phyloP scores from a whole-genome alignment of 2,888 invertebrate species.

The Drosophila percnosoma region DNA sequence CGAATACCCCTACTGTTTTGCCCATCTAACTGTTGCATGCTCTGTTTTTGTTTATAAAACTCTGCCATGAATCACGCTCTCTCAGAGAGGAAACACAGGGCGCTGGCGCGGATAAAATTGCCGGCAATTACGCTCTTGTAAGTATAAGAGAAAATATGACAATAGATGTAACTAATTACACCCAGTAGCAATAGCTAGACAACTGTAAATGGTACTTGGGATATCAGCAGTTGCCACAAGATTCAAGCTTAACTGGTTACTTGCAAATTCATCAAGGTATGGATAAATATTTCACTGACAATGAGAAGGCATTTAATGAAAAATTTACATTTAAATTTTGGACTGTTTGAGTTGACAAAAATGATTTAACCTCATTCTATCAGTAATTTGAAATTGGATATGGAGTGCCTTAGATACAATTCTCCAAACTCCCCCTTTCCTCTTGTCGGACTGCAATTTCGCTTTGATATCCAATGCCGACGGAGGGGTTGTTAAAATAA shows the following conservation, averaged over 20 bases:
- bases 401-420: slow-evolving; percentile 11
- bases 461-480: slow-evolving; percentile 10
- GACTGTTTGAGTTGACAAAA: slow-evolving; percentile 23
- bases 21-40: slow-evolving; percentile 62
- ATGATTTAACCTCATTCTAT: slow-evolving; percentile 35
- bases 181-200: neutral
- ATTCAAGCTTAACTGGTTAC: neutral
- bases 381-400: slow-evolving; percentile 59
- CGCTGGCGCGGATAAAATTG: slow-evolving; percentile 59
- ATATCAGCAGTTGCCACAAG: slow-evolving; percentile 5
- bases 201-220: slow-evolving; percentile 8
- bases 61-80: neutral
- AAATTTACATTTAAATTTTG: neutral
- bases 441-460: neutral
- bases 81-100: neutral
- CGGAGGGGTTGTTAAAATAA: neutral
- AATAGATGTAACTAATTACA: neutral
- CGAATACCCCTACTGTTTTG: slow-evolving; percentile 6
- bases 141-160: slow-evolving; percentile 10
- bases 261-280: neutral
- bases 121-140: slow-evolving; percentile 32
- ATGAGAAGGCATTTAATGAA: neutral
- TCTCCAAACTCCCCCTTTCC: neutral
- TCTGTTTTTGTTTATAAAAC: slow-evolving; percentile 56
- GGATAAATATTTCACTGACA: slow-evolving; percentile 10